Evolutionary conservation across 2,113 vertebrate genomes (phyloP), one percentile per base, ranked within the genome.

Genomic region (Pituophis catenifer): DNA sequence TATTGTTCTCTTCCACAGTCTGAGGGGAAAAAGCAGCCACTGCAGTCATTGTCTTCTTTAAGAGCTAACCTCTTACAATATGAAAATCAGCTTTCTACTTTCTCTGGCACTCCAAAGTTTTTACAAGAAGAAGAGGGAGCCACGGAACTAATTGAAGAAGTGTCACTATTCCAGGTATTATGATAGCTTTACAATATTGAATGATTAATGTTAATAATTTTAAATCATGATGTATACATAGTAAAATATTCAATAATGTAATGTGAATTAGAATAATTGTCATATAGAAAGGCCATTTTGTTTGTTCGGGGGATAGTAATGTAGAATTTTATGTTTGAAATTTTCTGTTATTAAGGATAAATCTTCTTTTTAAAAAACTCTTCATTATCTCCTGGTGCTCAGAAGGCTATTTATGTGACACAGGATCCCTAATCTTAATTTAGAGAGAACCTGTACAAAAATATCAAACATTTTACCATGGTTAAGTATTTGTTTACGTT

Each of bases 91-190:
- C 97, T 92, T 65, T 96, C 96, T 19, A 1, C 94, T 4, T 91
- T 95, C 59, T 96, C 97, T 26, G 91, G 96, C n/a, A 54, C 98
- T 88, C 99, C 99, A 0, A 97, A 96, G 91, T 99, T 99, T 95
- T 95, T 99, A 23, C 98, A 97, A 95, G 97, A 97, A 57, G 96
- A 97, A 54, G 97, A 97, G 86, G 24, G 44, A 26, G 95, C 96
- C 52, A 89, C 90, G 57, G 97, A 97, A 88, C 93, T 96, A 44
- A 96, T 88, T 9, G 96, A 97, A 94, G 97, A 95, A 95, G 93
- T 96, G 59, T 0, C 90, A 57, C 93, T 97, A 88, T 93, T 96
- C 12, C 98, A 98, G 98, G 99, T 99, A 94, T 33, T 55, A 93
- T 38, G 2, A 26, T 62, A 48, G 8, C 15, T 81, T 92, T 92